A percentile compares a stretch with the other conserved stretches of the same genome.
Evolutionary conservation across 2,113 vertebrate genomes (phyloP).

Genomic region (Notiomystis cincta): DNA sequence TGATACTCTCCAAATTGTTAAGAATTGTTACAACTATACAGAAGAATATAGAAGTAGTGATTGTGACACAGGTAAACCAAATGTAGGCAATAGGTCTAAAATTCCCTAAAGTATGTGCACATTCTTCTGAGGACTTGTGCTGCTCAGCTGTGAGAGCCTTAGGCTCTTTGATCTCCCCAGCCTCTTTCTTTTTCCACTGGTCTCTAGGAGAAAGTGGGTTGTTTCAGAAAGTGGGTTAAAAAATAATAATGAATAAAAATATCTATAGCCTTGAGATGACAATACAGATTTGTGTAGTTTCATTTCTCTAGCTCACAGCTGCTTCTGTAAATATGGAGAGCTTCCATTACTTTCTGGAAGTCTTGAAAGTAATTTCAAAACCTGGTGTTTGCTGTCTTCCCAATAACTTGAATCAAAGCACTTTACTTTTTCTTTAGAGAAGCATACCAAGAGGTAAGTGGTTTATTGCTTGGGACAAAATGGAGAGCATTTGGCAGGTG

Average conservation of each 20-base stretch:
- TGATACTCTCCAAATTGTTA: neutral
- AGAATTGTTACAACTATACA: neutral
- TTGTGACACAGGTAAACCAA: neutral
- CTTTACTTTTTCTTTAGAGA: neutral
- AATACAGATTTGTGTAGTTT: neutral
- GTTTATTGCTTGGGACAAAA: neutral
- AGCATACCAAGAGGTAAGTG: constrained; percentile 4
- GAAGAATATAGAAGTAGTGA: neutral
- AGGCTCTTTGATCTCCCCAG: neutral
- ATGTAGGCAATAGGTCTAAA: neutral
- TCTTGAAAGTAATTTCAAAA: neutral
- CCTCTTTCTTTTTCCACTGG: neutral
- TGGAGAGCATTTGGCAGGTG: neutral
- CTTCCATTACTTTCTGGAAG: constrained; percentile 15
- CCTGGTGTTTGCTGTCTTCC: neutral
- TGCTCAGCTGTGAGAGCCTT: neutral
- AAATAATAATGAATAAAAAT: neutral
- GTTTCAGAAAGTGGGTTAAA: neutral
- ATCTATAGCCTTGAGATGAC: neutral
- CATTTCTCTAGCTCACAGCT: neutral
- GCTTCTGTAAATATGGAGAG: neutral
- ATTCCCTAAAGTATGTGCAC: neutral
- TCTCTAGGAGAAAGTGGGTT: neutral
- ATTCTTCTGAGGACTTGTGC: neutral
- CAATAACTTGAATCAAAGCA: neutral